Conservation (phyloP, 2,113 vertebrate species). For the Arvicanthis niloticus region DNA sequence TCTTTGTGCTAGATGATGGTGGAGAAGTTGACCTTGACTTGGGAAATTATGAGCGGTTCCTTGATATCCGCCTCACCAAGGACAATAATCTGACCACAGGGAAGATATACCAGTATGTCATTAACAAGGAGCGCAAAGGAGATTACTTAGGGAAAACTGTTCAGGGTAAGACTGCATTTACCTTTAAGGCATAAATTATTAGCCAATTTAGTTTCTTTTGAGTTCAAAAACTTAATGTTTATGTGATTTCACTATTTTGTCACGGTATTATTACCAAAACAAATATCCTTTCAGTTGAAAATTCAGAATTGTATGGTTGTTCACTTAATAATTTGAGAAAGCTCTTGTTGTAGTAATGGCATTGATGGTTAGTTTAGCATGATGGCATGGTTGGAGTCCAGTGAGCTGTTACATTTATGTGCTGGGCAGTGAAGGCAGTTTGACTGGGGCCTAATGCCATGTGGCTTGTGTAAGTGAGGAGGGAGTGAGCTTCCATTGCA, state of each 20-base stretch:
- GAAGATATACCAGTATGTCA: constrained; percentile 98
- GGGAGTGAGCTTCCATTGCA: neutral
- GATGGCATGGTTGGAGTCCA: neutral
- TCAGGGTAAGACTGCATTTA: constrained; percentile 89
- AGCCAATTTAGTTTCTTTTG: constrained; percentile 9
- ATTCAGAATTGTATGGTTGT: neutral
- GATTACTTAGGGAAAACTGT: constrained; percentile 98
- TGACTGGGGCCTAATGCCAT: neutral
- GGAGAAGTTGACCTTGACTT: constrained; percentile 98
- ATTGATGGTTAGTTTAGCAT: neutral
- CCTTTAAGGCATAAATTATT: neutral
- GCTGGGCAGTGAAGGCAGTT: neutral
- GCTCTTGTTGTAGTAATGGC: neutral
- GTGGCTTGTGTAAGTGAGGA: neutral
- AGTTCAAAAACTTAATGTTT: constrained; percentile 17
- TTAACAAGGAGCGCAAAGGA: constrained; percentile 97
- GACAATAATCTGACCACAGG: constrained; percentile 99
- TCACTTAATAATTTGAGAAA: neutral
- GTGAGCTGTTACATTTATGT: constrained; percentile 9
- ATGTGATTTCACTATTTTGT: neutral
- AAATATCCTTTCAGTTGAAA: neutral
- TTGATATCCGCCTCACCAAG: constrained; percentile 96
- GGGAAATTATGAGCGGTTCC: constrained; percentile 98
- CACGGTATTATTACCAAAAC: constrained; percentile 19
- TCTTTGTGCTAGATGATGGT: constrained; percentile 97